Conservation (phyloP, 2,113 vertebrate species). For the Gambusia holbrooki region DNA sequence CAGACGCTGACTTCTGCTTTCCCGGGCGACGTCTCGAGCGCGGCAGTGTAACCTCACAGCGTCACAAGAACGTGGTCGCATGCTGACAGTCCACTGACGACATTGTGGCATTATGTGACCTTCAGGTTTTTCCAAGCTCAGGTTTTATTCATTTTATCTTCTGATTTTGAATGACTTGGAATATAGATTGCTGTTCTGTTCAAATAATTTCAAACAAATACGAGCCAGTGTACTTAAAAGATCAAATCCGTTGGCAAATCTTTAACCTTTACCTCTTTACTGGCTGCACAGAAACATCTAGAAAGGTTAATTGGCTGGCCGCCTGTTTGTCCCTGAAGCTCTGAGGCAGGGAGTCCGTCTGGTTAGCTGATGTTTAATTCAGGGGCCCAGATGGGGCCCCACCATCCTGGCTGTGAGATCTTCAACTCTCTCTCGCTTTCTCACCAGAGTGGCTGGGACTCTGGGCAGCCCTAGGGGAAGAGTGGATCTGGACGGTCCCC, state of each 20-base stretch:
- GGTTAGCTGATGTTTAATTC: slow-evolving; percentile 72
- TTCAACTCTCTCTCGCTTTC: slow-evolving; percentile 56
- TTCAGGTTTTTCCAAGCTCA: neutral
- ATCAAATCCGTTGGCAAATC: slow-evolving; percentile 29
- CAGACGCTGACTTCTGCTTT: slow-evolving; percentile 27
- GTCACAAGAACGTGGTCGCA: slow-evolving; percentile 24
- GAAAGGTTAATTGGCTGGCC: slow-evolving; percentile 72
- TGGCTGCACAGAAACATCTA: slow-evolving; percentile 57
- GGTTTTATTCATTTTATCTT: neutral
- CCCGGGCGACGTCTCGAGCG: neutral
- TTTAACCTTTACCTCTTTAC: slow-evolving; percentile 52
- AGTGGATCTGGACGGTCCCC: slow-evolving; percentile 22
- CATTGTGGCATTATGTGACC: slow-evolving; percentile 14
- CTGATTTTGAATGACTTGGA: slow-evolving; percentile 1
- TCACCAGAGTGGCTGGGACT: slow-evolving; percentile 48
- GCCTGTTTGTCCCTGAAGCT: slow-evolving; percentile 39
- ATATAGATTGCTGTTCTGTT: neutral
- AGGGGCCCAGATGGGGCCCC: slow-evolving; percentile 69
- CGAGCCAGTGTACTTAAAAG: slow-evolving; percentile 18
- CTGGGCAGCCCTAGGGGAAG: slow-evolving; percentile 19
- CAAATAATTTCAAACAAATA: slow-evolving; percentile 28
- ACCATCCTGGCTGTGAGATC: slow-evolving; percentile 60
- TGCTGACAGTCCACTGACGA: slow-evolving; percentile 19
- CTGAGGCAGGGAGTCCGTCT: slow-evolving; percentile 60
- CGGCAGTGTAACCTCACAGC: slow-evolving; percentile 15